phyloP scores from a whole-genome alignment of 2,797 vertebrate genomes.

The Malurus splendens region DNA sequence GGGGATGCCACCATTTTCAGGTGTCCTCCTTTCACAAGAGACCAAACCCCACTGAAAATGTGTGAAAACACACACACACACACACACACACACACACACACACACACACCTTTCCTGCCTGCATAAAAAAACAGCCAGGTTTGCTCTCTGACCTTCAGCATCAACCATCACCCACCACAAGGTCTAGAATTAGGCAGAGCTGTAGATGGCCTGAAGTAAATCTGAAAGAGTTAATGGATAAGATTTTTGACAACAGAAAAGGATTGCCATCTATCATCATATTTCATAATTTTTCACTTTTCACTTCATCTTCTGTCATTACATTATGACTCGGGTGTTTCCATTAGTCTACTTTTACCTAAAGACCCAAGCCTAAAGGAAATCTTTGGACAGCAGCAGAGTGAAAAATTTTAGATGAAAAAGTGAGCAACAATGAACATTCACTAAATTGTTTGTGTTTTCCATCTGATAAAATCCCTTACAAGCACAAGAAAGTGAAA shows the following conservation, averaged over 20 bases:
- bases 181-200: neutral
- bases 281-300: neutral
- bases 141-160: neutral
- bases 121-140: neutral
- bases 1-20: neutral
- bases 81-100: too few relatives aligned
- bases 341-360: neutral
- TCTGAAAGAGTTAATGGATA: neutral
- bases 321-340: neutral
- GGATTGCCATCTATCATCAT: neutral
- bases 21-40: neutral
- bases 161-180: neutral
- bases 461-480: neutral
- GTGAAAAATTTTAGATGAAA: neutral
- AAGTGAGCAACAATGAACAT: neutral
- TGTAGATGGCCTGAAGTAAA: neutral
- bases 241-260: neutral
- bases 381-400: neutral
- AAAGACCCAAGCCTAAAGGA: neutral
- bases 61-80: too few relatives aligned
- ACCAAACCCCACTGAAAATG: neutral
- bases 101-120: fast-evolving
- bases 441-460: neutral
- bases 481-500: neutral
- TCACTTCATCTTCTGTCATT: neutral